Percentiles rank a stretch among this genome's conserved stretches.
Conservation (phyloP, 2,888 invertebrate species). For the Caenorhabditis sp. region DNA sequence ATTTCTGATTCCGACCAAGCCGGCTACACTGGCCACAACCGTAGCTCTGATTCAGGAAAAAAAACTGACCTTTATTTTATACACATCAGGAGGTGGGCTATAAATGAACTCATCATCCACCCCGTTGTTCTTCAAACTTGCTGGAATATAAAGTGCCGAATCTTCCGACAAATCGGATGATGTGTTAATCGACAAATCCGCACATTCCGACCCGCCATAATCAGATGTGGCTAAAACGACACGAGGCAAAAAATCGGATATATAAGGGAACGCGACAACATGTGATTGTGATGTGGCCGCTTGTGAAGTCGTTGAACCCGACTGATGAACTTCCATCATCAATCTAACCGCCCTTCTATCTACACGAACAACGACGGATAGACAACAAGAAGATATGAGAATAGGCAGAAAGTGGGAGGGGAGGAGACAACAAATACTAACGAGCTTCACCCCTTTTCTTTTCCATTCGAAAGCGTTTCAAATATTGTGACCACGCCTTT, state of each 20-base stretch:
- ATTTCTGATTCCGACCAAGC: no score
- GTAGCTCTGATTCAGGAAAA: no score
- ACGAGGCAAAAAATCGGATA: slow-evolving; percentile 36
- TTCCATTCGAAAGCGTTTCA: neutral
- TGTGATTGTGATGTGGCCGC: slow-evolving; percentile 8
- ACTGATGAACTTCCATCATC: slow-evolving; percentile 54
- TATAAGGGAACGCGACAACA: slow-evolving; percentile 31
- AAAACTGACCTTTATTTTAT: slow-evolving; percentile 18
- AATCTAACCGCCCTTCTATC: no score
- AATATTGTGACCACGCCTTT: neutral
- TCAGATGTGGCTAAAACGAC: slow-evolving; percentile 25
- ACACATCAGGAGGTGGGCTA: slow-evolving; percentile 10
- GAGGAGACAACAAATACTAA: neutral
- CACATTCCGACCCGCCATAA: slow-evolving; percentile 28
- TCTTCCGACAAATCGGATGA: slow-evolving; percentile 13
- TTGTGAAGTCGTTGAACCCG: slow-evolving; percentile 17
- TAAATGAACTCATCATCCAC: neutral
- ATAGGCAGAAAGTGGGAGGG: neutral
- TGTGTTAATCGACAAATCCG: slow-evolving; percentile 8
- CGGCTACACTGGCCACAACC: no score
- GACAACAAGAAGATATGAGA: neutral
- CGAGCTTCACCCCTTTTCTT: neutral
- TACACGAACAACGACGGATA: neutral
- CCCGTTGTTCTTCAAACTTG: neutral
- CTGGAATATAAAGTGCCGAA: neutral